These are phyloP conservation scores for Dysmachus trigonus DNA, from an alignment of 2,888 invertebrate genomes.

Conservation along the genomic window DNA sequence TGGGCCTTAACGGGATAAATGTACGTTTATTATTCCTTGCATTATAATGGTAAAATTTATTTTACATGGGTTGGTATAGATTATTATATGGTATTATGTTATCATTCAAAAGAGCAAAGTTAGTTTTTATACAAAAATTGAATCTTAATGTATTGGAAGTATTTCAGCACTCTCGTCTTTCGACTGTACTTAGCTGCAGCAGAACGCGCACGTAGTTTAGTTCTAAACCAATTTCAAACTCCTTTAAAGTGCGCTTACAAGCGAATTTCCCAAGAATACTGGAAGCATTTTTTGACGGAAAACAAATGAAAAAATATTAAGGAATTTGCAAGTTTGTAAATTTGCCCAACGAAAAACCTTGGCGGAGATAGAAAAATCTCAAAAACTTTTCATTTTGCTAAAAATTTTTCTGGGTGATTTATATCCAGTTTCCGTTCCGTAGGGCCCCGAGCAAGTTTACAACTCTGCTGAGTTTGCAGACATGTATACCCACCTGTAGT, in stretches of 20 bases:
- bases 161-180: neutral
- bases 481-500: constrained; percentile 16
- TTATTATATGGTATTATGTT: no score
- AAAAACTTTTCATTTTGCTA: constrained; percentile 43
- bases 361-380: constrained; percentile 20
- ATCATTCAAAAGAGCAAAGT: no score
- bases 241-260: constrained; percentile 1
- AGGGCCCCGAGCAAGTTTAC: constrained; percentile 19
- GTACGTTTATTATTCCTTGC: no score
- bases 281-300: neutral
- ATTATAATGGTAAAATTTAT: no score
- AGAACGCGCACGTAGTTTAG: neutral
- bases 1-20: no score
- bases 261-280: neutral
- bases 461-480: constrained; percentile 3
- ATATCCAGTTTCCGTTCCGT: constrained; percentile 38
- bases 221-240: neutral
- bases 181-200: neutral
- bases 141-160: neutral
- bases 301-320: constrained; percentile 16
- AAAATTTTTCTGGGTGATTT: constrained; percentile 46
- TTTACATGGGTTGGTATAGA: no score
- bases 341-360: constrained; percentile 8
- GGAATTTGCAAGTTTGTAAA: constrained; percentile 27
- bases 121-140: no score